A percentile compares a stretch with the other conserved stretches of the same genome.
Evolutionary conservation across 2,113 vertebrate genomes (phyloP).

Genomic region (Takifugu bimaculatus): DNA sequence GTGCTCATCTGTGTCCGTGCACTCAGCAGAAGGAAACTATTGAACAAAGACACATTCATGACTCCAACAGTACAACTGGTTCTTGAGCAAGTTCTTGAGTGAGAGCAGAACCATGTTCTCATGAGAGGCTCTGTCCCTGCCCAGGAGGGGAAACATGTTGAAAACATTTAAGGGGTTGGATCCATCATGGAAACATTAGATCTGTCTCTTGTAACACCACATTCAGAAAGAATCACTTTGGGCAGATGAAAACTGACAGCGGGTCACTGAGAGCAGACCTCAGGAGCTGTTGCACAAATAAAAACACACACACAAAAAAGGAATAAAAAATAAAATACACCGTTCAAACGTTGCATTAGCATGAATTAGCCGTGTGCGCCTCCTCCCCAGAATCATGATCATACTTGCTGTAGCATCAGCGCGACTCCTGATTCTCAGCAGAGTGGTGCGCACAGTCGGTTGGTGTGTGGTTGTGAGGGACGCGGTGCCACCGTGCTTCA

Average conservation of each 20-base stretch:
- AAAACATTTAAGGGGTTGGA: slow-evolving; percentile 51
- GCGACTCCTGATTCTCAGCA: slow-evolving; percentile 1
- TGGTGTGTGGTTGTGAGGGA: slow-evolving; percentile 13
- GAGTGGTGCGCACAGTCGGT: background rate
- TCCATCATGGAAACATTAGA: slow-evolving; percentile 55
- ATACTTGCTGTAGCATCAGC: slow-evolving; percentile 21
- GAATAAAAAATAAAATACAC: background rate
- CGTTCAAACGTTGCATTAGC: background rate
- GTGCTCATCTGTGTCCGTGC: slow-evolving; percentile 29
- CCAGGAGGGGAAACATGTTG: slow-evolving; percentile 49
- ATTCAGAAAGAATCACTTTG: slow-evolving; percentile 13
- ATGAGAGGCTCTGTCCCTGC: slow-evolving; percentile 47
- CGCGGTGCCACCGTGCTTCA: slow-evolving; percentile 17
- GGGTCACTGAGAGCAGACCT: slow-evolving; percentile 1
- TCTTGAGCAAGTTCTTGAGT: slow-evolving; percentile 55
- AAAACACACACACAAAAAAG: background rate
- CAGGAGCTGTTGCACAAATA: background rate
- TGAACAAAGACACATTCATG: slow-evolving; percentile 64
- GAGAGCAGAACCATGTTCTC: slow-evolving; percentile 55
- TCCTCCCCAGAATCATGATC: slow-evolving; percentile 6
- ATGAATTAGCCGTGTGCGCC: slow-evolving; percentile 15
- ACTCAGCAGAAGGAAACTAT: slow-evolving; percentile 33
- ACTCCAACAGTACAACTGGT: slow-evolving; percentile 56
- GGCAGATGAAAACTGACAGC: slow-evolving; percentile 20
- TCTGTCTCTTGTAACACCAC: slow-evolving; percentile 47